Evolutionary conservation across 2,113 vertebrate genomes (phyloP), one percentile per base, ranked within the genome.

Genomic region (Carettochelys insculpta): DNA sequence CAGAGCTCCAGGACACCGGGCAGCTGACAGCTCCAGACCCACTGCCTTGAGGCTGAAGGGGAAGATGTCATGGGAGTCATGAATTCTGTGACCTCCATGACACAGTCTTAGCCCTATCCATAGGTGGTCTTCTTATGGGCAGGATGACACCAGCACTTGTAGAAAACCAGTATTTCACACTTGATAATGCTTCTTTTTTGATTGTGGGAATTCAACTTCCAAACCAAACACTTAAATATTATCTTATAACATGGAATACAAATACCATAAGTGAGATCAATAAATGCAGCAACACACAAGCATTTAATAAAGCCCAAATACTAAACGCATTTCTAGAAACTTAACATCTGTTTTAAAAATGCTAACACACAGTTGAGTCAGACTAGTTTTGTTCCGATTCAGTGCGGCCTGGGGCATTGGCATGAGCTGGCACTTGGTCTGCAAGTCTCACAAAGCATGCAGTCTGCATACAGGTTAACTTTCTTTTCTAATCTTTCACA

Each of bases 401-500:
- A 65, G 61, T 8, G n/a, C n/a, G 17, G 3, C 34, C 34, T 34
- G 17, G 8, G 8, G 31, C n/a, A 29, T 8, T 19, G 34, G 61
- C 61, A 65, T 11, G 34, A 65, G 17, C 61, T 38, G 61, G 16
- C 61, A 65, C 19, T 17, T 22, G 34, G 34, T 65, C 34, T 65
- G 31, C 34, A 34, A 65, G 61, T 9, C 4, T 38, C 61, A 20
- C 61, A 38, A 73, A 27, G 19, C 4, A 31, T 22, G 47, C 0
- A 83, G 20, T 45, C 41, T 45, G 25, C 10, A 73, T 11, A 71
- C 51, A 91, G 25, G 54, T 43, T 82, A 90, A 54, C 54, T 53
- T 94, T 88, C 77, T 90, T 58, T 80, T 79, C 65, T 87, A 87
- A 38, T 58, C 77, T 94, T 68, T n/a, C 75, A 78, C 53, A 83